Percentiles rank a stretch among this genome's conserved stretches.
Conservation (phyloP, 2,113 vertebrate genomes). For the Oreochromis aureus region DNA sequence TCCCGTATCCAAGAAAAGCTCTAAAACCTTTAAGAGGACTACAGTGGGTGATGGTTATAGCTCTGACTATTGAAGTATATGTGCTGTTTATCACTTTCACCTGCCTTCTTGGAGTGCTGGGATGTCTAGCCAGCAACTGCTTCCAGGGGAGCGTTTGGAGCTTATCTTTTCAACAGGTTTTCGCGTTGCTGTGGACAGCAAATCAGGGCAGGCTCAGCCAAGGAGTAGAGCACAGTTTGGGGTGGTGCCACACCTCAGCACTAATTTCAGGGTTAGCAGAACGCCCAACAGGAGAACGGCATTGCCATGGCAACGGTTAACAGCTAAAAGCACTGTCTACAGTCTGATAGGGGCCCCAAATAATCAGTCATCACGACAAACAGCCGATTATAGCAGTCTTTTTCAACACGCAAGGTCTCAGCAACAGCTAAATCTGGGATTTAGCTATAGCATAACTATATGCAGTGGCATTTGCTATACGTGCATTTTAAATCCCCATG, state of each 20-base stretch:
- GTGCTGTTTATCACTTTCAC: conserved; percentile 54
- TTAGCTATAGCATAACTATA: background rate
- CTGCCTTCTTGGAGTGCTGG: conserved; percentile 16
- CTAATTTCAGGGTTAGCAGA: conserved; percentile 79
- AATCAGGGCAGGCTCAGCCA: conserved; percentile 41
- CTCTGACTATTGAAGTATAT: conserved; percentile 28
- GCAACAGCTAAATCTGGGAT: background rate
- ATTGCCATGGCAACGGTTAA: conserved; percentile 72
- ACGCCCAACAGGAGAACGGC: conserved; percentile 63
- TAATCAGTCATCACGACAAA: conserved; percentile 54
- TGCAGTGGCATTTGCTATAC: background rate
- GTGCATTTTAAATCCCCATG: background rate
- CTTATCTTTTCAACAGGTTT: conserved; percentile 64
- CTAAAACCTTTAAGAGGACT: conserved; percentile 45
- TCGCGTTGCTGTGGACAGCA: conserved; percentile 30
- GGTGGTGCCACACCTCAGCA: conserved; percentile 72
- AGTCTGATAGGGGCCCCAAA: conserved; percentile 59
- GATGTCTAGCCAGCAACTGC: background rate
- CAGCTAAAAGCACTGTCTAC: conserved; percentile 63
- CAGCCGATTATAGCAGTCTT: conserved; percentile 27
- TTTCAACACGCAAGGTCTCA: conserved; percentile 11
- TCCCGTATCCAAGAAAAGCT: conserved; percentile 37
- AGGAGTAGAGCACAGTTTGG: conserved; percentile 61
- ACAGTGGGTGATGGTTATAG: conserved; percentile 35
- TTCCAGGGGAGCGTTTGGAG: conserved; percentile 22